These are phyloP conservation scores for Drosophila gunungcola DNA, from an alignment of 1,140 invertebrate genomes.

Conservation along the genomic window DNA sequence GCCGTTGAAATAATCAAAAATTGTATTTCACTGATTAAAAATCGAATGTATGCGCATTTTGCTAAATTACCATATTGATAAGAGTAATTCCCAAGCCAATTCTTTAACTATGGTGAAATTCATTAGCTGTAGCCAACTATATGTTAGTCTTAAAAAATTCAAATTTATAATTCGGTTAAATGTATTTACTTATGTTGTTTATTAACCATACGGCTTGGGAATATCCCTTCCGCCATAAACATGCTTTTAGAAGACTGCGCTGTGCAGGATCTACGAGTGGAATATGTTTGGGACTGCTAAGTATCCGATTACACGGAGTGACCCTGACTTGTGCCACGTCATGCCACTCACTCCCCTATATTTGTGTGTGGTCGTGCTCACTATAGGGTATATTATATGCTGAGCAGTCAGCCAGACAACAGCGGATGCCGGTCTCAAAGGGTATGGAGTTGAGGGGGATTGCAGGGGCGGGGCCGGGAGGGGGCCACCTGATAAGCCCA, in stretches of 20 bases:
- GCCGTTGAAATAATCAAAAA: constrained; percentile 12
- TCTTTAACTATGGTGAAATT: neutral
- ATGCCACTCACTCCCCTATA: constrained; percentile 9
- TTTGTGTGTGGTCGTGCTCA: constrained; percentile 44
- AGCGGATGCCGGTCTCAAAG: constrained; percentile 39
- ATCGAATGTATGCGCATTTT: neutral
- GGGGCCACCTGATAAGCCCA: constrained; percentile 40
- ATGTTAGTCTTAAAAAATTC: too few relatives aligned
- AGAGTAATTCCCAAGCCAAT: constrained; percentile 2
- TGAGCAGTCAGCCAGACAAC: constrained; percentile 17
- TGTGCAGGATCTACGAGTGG: neutral
- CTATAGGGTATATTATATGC: constrained; percentile 3
- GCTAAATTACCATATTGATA: constrained; percentile 24
- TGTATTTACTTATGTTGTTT: too few relatives aligned
- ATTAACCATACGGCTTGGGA: neutral
- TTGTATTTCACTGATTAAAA: constrained; percentile 20
- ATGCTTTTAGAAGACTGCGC: constrained; percentile 6
- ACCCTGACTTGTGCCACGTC: constrained; percentile 52
- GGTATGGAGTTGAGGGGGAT: neutral
- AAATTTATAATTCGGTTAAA: too few relatives aligned
- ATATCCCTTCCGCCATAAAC: neutral
- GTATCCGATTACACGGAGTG: constrained; percentile 40
- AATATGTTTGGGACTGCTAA: constrained; percentile 10
- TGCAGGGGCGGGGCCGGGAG: neutral
- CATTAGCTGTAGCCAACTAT: too few relatives aligned